These are phyloP conservation scores for Alentia gelatinosa DNA, from an alignment of 2,888 invertebrate species.

Conservation along the genomic window DNA sequence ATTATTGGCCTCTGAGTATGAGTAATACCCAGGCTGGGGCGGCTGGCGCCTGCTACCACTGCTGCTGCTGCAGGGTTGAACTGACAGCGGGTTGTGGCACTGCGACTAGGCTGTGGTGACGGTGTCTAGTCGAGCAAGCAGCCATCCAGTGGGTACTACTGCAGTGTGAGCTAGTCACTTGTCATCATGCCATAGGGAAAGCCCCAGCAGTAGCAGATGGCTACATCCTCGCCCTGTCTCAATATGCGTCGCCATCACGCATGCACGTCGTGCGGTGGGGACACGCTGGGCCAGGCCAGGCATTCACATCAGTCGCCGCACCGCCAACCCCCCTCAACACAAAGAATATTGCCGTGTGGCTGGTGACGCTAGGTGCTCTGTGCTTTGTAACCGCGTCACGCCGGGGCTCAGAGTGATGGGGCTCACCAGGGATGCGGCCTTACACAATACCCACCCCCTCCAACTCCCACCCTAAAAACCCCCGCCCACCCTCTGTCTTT, in stretches of 20 bases:
- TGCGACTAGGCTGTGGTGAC: background rate
- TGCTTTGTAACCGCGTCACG: conserved; percentile 30
- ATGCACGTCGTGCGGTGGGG: too few relatives aligned
- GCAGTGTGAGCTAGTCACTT: too few relatives aligned
- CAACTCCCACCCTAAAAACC: background rate
- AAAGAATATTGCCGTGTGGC: conserved; percentile 38
- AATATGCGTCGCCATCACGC: background rate
- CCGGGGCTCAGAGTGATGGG: conserved; percentile 5
- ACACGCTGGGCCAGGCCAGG: too few relatives aligned
- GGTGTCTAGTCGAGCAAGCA: too few relatives aligned
- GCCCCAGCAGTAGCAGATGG: background rate
- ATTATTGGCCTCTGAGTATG: conserved; percentile 39
- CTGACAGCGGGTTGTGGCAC: background rate
- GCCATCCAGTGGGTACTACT: background rate
- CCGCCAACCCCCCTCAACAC: background rate
- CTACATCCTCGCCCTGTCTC: background rate
- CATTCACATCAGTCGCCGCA: too few relatives aligned
- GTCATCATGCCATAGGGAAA: too few relatives aligned
- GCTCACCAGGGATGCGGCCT: background rate
- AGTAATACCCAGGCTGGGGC: conserved; percentile 35
- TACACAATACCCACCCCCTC: conserved; percentile 9
- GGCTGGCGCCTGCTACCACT: background rate
- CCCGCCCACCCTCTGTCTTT: background rate
- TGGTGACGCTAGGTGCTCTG: background rate
- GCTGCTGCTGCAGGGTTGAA: background rate